Percentiles rank a stretch among this genome's conserved stretches.
These are phyloP conservation scores for Malurus melanocephalus DNA, from an alignment of 2,113 vertebrate species.

Conservation along the genomic window DNA sequence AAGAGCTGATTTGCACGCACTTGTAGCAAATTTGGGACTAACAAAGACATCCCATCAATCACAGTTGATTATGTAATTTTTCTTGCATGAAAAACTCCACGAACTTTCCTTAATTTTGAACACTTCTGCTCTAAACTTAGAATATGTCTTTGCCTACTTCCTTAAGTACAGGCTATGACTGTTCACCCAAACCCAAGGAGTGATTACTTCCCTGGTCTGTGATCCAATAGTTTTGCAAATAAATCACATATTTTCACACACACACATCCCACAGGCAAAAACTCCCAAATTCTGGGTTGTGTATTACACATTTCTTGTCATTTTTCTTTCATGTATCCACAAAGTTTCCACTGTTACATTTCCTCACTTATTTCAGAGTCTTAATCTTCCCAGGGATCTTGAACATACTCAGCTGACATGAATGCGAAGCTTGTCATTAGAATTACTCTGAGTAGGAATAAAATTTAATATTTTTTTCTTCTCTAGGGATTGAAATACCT, in stretches of 20 bases:
- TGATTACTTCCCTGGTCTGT: not conserved
- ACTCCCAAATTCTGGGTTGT: not conserved
- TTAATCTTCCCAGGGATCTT: not conserved
- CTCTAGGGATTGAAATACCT: not conserved
- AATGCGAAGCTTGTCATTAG: not conserved
- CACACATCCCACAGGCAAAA: not conserved
- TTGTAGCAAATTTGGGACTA: not conserved
- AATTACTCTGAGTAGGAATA: not conserved
- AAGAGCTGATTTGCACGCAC: not conserved
- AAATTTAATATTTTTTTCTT: not conserved
- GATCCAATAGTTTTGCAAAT: not conserved
- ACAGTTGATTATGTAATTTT: not conserved
- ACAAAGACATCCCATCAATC: not conserved
- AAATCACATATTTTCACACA: not conserved
- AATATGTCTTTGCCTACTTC: not conserved
- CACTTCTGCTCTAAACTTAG: not conserved
- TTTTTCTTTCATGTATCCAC: not conserved
- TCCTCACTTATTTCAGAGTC: not conserved
- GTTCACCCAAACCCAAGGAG: not conserved
- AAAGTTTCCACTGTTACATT: not conserved
- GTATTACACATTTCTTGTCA: not conserved
- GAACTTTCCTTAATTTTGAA: not conserved
- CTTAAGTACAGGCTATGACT: not conserved
- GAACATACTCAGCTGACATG: not conserved
- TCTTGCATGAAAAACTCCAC: not conserved